Evolutionary conservation across 1,140 invertebrate genomes (phyloP).

Genomic region (Diploscapter pachys): DNA sequence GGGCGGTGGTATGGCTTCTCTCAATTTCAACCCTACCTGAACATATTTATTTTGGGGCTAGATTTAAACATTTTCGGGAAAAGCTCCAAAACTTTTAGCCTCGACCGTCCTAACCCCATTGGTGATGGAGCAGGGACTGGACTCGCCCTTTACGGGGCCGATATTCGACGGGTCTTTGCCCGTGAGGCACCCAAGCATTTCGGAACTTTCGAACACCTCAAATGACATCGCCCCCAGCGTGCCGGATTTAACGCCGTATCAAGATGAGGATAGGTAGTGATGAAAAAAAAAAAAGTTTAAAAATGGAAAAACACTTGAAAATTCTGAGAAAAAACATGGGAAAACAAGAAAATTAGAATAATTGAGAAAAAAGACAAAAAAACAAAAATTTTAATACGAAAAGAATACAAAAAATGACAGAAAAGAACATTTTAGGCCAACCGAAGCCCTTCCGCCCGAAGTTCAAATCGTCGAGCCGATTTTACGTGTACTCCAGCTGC

Average conservation of each 20-base stretch:
- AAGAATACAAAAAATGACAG: too few relatives aligned
- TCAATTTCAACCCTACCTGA: too few relatives aligned
- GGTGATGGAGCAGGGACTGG: constrained; percentile 15
- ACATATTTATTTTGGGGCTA: too few relatives aligned
- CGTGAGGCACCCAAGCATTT: constrained; percentile 44
- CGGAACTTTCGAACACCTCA: constrained; percentile 32
- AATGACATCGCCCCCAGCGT: constrained; percentile 23
- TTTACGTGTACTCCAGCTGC: constrained; percentile 86
- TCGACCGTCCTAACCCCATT: constrained; percentile 50
- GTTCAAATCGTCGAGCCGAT: constrained; percentile 93
- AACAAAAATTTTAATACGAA: too few relatives aligned
- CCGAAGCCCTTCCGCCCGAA: constrained; percentile 71
- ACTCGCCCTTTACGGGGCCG: constrained; percentile 18
- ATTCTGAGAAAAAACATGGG: too few relatives aligned
- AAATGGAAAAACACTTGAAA: too few relatives aligned
- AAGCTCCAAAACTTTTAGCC: constrained; percentile 40
- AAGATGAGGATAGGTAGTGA: constrained; percentile 45
- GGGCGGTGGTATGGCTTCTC: too few relatives aligned
- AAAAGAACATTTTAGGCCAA: constrained; percentile 32
- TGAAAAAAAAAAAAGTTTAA: too few relatives aligned
- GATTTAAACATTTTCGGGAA: constrained; percentile 2
- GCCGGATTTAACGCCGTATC: constrained; percentile 37
- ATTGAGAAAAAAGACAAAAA: too few relatives aligned
- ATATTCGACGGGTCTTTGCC: constrained; percentile 22
- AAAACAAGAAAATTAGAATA: too few relatives aligned